phyloP scores from a whole-genome alignment of 2,888 invertebrate genomes.

The Catocala nupta region DNA sequence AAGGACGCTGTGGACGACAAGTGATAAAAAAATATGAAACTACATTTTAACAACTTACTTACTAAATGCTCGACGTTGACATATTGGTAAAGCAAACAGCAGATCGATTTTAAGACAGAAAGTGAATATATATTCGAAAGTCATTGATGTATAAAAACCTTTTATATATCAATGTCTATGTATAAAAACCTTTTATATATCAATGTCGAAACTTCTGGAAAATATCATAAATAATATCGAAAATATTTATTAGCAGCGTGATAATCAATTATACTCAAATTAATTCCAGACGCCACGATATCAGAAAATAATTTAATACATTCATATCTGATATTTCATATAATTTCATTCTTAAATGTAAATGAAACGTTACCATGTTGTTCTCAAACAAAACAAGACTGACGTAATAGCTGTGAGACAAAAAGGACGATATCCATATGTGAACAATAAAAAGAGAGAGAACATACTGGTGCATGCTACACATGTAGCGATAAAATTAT shows the following conservation, averaged over 20 bases:
- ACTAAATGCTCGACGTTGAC: neutral
- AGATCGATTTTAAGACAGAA: too few relatives aligned
- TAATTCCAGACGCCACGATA: too few relatives aligned
- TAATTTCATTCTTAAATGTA: too few relatives aligned
- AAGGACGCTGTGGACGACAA: constrained; percentile 53
- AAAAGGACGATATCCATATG: constrained; percentile 29
- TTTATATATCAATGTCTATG: too few relatives aligned
- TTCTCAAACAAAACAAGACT: constrained; percentile 1
- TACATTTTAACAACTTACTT: neutral
- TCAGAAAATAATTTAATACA: too few relatives aligned
- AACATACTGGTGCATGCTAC: constrained; percentile 34
- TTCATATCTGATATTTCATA: too few relatives aligned
- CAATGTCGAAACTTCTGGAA: too few relatives aligned
- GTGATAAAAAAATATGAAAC: constrained; percentile 39
- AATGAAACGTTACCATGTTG: too few relatives aligned
- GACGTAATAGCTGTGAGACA: constrained; percentile 18
- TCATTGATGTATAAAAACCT: too few relatives aligned
- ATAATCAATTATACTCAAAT: constrained; percentile 2
- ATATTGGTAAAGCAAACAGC: neutral
- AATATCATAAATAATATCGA: too few relatives aligned
- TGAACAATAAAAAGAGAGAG: constrained; percentile 32
- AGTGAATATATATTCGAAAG: too few relatives aligned
- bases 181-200: too few relatives aligned
- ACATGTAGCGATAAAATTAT: constrained; percentile 41
- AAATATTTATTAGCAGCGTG: neutral